These are phyloP conservation scores for Ectemnius continuus DNA, from an alignment of 2,888 invertebrate genomes.

Conservation along the genomic window DNA sequence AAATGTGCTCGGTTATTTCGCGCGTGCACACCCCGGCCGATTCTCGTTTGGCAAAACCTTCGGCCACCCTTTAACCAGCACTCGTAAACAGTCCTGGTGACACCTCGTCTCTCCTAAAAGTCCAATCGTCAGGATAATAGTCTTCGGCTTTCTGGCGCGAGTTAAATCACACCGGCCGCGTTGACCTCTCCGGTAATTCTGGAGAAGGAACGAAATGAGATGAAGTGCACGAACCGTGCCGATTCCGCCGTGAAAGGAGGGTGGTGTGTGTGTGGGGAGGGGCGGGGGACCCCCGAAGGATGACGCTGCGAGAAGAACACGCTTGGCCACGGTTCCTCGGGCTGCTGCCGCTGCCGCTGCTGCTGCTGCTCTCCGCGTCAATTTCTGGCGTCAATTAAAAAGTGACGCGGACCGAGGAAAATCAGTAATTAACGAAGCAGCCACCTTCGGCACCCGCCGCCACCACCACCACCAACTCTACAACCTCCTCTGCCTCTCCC, in stretches of 20 bases:
- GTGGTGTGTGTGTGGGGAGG: conserved; percentile 1
- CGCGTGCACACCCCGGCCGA: conserved; percentile 8
- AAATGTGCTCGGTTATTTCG: conserved; percentile 41
- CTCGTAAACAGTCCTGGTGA: background rate
- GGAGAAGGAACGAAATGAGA: background rate
- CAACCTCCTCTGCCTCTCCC: no score
- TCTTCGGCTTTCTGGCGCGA: no score
- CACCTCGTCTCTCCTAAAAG: no score
- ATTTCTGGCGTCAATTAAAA: conserved; percentile 77
- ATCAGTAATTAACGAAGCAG: conserved; percentile 76
- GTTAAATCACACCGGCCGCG: no score
- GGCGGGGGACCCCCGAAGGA: conserved; percentile 49
- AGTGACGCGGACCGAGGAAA: conserved; percentile 77
- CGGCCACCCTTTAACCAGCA: background rate
- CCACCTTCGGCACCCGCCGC: conserved; percentile 37
- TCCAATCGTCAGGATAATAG: no score
- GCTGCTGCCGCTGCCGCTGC: background rate
- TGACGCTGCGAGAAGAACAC: conserved; percentile 69
- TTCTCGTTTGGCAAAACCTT: background rate
- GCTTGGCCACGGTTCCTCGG: conserved; percentile 34
- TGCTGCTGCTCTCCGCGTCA: conserved; percentile 65
- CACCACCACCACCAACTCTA: no score
- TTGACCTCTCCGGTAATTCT: no score
- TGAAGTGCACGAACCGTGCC: conserved; percentile 36
- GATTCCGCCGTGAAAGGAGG: conserved; percentile 43